Evolutionary conservation across 2,113 vertebrate species (phyloP), one percentile per base, ranked within the genome.

Genomic region (Garra rufa): DNA sequence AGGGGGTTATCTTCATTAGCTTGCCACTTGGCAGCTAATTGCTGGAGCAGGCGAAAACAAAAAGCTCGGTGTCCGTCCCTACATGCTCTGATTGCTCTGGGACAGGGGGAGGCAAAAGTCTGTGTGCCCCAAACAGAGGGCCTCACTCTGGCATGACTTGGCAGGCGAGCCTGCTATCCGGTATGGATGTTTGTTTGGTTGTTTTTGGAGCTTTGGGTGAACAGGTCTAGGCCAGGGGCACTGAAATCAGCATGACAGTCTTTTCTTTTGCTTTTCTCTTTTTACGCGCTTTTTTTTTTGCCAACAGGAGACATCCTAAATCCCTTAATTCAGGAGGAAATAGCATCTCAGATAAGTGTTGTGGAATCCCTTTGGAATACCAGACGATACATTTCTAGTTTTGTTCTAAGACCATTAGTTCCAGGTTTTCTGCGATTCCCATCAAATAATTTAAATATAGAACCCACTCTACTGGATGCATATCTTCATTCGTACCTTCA

Each of bases 1-100:
- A 90, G 82, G 79, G 89, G 88, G 88, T 90, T 91, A 89, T 92
- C 86, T 83, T 93, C 93, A 95, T 95, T 93, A 94, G 91, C 91
- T 92, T 93, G 93, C 90, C 92, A 93, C 91, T 93, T 91, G 89
- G 92, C 91, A 91, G 91, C 91, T 93, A 93, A 94, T 93, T 93
- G 92, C 90, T 90, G 88, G 88, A 92, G 91, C 90, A 91, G 88
- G 73, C 88, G 77, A 85, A 92, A 90, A 94, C 92, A 94, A 93
- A 85, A 94, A 89, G 92, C 87, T 84, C 69, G 86, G 91, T 78
- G 91, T 90, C 91, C 92, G 90, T 90, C 91, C 88, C 90, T 93
- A 88, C 93, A 93, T 94, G 93, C 94, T 94, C 94, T 94, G 92
- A 94, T 94, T 94, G 91, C 90, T 90, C 87, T 81, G 71, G 83